Conservation (phyloP, 2,113 vertebrate genomes). For the Pseudorhombus dupliciocellatus region DNA sequence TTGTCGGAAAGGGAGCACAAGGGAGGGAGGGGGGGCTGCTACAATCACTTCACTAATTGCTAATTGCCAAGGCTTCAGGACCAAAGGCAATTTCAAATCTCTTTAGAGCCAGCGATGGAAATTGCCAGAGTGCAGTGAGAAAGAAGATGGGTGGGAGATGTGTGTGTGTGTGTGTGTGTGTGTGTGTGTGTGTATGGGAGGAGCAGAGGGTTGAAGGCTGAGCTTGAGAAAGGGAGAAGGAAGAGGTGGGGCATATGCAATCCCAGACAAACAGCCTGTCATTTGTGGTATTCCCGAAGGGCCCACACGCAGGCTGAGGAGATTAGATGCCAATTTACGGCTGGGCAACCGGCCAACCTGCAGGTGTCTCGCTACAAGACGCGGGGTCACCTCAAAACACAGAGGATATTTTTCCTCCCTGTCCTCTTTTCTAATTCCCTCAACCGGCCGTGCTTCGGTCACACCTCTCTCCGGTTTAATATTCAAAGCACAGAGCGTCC, state of each 20-base stretch:
- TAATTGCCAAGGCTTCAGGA: slow-evolving; percentile 79
- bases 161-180: slow-evolving; percentile 37
- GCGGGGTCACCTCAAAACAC: slow-evolving; percentile 78
- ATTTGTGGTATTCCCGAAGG: slow-evolving; percentile 71
- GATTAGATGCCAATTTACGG: slow-evolving; percentile 82
- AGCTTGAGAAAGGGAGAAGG: slow-evolving; percentile 55
- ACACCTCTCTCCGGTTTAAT: slow-evolving; percentile 38
- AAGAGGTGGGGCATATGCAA: slow-evolving; percentile 70
- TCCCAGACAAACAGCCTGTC: slow-evolving; percentile 83
- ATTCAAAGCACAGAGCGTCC: slow-evolving; percentile 56
- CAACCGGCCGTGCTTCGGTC: slow-evolving; percentile 43
- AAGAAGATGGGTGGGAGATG: slow-evolving; percentile 43
- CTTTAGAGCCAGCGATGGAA: slow-evolving; percentile 76
- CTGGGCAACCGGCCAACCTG: slow-evolving; percentile 70
- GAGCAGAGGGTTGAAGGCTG: slow-evolving; percentile 17
- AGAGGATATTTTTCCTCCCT: slow-evolving; percentile 54
- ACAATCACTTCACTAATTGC: slow-evolving; percentile 79
- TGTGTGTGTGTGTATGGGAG: not conserved
- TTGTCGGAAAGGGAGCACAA: slow-evolving; percentile 44
- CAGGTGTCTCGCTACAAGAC: slow-evolving; percentile 74
- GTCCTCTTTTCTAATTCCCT: slow-evolving; percentile 59
- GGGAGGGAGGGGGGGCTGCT: slow-evolving; percentile 51
- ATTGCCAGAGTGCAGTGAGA: slow-evolving; percentile 72
- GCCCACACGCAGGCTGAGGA: slow-evolving; percentile 60
- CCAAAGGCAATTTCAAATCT: slow-evolving; percentile 79